These are phyloP conservation scores for Rhimphoctona megacephalus DNA, from an alignment of 2,888 invertebrate species.

Conservation along the genomic window DNA sequence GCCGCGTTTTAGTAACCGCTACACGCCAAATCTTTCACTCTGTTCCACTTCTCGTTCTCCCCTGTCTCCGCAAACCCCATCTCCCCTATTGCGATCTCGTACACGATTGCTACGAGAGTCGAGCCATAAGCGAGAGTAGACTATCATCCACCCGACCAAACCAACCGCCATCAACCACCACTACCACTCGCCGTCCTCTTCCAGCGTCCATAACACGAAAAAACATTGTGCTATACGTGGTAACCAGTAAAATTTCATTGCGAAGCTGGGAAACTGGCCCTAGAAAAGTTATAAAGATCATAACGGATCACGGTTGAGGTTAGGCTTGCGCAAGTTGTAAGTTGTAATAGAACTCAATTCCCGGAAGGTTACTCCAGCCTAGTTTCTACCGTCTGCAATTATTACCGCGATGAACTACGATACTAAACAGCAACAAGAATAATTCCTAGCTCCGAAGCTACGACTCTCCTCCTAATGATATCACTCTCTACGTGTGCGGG, in stretches of 20 bases:
- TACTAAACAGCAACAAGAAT: background rate
- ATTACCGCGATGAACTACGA: background rate
- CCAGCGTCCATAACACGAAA: conserved; percentile 59
- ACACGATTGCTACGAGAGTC: conserved; percentile 62
- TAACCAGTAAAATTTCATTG: conserved; percentile 48
- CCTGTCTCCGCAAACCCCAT: background rate
- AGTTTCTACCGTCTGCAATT: background rate
- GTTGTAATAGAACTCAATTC: background rate
- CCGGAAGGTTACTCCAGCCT: background rate
- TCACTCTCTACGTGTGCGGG: background rate
- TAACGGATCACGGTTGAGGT: background rate
- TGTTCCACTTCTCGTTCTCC: conserved; percentile 58
- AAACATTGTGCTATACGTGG: conserved; percentile 55
- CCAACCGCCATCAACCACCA: conserved; percentile 29
- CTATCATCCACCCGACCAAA: conserved; percentile 32
- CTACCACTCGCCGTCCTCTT: conserved; percentile 27
- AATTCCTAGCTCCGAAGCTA: background rate
- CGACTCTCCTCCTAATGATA: background rate
- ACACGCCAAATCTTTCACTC: conserved; percentile 66
- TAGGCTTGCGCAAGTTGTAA: background rate
- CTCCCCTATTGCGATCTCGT: conserved; percentile 47
- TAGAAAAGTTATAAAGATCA: conserved; percentile 19
- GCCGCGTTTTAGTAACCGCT: conserved; percentile 54
- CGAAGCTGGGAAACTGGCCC: background rate
- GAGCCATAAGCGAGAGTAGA: conserved; percentile 42